phyloP scores from a whole-genome alignment of 2,113 vertebrate species.

The Pollachius pollachius region DNA sequence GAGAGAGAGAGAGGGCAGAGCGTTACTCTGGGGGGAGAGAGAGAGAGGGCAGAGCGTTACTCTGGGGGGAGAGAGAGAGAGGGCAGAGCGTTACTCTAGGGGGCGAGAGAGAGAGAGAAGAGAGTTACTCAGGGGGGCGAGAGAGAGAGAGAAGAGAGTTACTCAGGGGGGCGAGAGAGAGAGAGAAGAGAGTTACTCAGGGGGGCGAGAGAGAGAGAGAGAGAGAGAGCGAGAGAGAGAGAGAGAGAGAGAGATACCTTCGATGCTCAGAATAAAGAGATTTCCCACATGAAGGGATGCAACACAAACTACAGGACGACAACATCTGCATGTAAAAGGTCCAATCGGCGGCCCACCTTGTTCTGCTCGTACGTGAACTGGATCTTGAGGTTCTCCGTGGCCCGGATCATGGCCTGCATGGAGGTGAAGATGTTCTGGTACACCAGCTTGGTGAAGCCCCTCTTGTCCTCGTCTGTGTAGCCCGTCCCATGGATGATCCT shows the following conservation, averaged over 20 bases:
- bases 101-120: no score
- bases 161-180: background rate
- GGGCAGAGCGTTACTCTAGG: no score
- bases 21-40: constrained; percentile 70
- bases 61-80: background rate
- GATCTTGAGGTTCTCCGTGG: constrained; percentile 82
- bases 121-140: constrained; percentile 68
- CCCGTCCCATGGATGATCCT: constrained; percentile 87
- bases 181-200: no score
- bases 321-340: no score
- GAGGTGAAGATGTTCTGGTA: constrained; percentile 88
- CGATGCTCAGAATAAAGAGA: no score
- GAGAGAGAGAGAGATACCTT: no score
- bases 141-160: constrained; percentile 52
- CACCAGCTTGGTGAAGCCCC: constrained; percentile 80
- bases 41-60: constrained; percentile 52
- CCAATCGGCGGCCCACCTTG: constrained; percentile 65
- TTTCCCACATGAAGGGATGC: no score
- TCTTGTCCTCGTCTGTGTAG: constrained; percentile 86
- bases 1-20: no score
- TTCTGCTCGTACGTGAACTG: constrained; percentile 77
- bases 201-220: no score
- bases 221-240: no score
- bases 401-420: constrained; percentile 83
- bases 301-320: no score